A percentile compares a stretch with the other conserved stretches of the same genome.
phyloP scores from a whole-genome alignment of 2,888 invertebrate genomes.

The Cotesia congregata region DNA sequence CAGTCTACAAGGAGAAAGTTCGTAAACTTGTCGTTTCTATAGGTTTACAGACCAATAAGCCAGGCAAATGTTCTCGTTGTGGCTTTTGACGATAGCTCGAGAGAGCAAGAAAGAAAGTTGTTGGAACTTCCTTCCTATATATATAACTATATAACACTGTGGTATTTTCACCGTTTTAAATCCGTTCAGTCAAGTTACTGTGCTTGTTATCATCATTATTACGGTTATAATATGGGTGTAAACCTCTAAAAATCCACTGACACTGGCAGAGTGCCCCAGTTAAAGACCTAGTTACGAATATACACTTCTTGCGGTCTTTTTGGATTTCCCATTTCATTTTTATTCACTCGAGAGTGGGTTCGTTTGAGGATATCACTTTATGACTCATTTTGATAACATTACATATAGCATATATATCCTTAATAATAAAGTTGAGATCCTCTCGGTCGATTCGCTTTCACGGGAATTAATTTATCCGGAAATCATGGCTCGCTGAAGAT shows the following conservation, averaged over 20 bases:
- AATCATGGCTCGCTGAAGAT: neutral
- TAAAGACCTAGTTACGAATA: slow-evolving; percentile 48
- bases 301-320: neutral
- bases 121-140: slow-evolving; percentile 36
- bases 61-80: slow-evolving; percentile 29
- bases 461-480: neutral
- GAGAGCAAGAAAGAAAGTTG: slow-evolving; percentile 50
- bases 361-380: neutral
- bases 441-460: neutral
- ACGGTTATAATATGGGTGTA: slow-evolving; percentile 6
- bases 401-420: no score
- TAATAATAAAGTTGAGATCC: neutral
- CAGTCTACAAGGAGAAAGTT: slow-evolving; percentile 57
- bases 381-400: slow-evolving; percentile 13
- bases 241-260: slow-evolving; percentile 15
- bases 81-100: slow-evolving; percentile 26
- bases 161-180: slow-evolving; percentile 47
- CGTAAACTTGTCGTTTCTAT: slow-evolving; percentile 50
- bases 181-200: slow-evolving; percentile 29
- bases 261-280: slow-evolving; percentile 42
- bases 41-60: slow-evolving; percentile 32
- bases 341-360: neutral
- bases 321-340: slow-evolving; percentile 14
- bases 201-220: slow-evolving; percentile 4
- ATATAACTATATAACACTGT: slow-evolving; percentile 8